Evolutionary conservation across 2,113 vertebrate genomes (phyloP), one percentile per base, ranked within the genome.

Genomic region (Cryptotis parvus): DNA sequence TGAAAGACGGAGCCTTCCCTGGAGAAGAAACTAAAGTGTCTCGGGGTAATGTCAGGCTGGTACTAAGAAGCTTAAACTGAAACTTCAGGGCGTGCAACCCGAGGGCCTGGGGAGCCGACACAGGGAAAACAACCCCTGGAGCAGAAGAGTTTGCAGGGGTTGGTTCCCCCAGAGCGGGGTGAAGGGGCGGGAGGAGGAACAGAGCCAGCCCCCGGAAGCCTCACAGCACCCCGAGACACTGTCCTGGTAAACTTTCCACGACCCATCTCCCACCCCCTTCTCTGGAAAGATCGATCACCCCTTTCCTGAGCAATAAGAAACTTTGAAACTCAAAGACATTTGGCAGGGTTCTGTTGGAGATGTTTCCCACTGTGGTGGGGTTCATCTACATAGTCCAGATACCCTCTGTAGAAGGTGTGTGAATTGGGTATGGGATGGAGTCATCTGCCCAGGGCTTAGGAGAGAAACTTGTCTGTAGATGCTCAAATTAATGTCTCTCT

Each of bases 81-180:
- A 31, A 43, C 41, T 82, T 81, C 39, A n/a, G 55, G 75, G 77
- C 6, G 14, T 0, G 4, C n/a, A 78, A 74, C 31, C 15, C 3
- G 24, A 89, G 31, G 3, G 33, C 22, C 22, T 37, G 11, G 35
- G 35, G 45, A 63, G 26, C 43, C 63, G 33, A 80, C 20, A 55
- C 22, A 7, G 37, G 24, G 70, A n/a, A n/a, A n/a, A n/a, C 33
- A 39, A 55, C 0, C 1, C 10, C 22, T 69, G 24, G 8, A 39
- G 11, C 22, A 22, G 27, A 39, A 33, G 55, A 9, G 9, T 0
- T 0, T 15, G 3, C 12, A 35, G 1, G 1, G 0, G 7, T 27
- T 9, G 69, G 49, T 63, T 85, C 45, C 72, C 31, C 27, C 49
- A 75, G 39, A 6, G 1, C 52, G 33, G 22, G 15, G 7, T 37